Evolutionary conservation across 2,888 invertebrate genomes (phyloP).

Genomic region (Lasiommata megera): DNA sequence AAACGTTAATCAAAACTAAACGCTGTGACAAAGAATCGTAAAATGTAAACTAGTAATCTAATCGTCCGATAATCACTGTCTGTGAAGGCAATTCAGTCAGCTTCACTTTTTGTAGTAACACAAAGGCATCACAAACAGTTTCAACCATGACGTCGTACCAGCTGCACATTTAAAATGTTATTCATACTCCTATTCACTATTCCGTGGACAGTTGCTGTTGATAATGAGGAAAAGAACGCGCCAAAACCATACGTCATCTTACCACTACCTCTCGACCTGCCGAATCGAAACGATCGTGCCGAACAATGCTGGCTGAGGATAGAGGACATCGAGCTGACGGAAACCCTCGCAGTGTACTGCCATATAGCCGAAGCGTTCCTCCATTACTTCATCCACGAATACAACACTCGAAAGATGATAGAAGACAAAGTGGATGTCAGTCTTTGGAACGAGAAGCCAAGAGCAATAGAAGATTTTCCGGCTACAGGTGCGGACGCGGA

Average conservation of each 20-base stretch:
- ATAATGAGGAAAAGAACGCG: slow-evolving; percentile 40
- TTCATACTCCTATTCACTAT: slow-evolving; percentile 41
- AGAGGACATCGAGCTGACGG: slow-evolving; percentile 64
- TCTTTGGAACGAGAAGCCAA: slow-evolving; percentile 60
- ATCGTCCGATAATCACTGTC: slow-evolving; percentile 61
- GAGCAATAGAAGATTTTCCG: slow-evolving; percentile 39
- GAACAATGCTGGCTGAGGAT: slow-evolving; percentile 71
- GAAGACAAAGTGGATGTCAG: slow-evolving; percentile 66
- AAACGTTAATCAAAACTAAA: slow-evolving; percentile 9
- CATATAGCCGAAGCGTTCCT: slow-evolving; percentile 59
- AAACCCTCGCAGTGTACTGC: slow-evolving; percentile 60
- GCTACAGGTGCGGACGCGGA: slow-evolving; percentile 36
- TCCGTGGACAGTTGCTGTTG: slow-evolving; percentile 40
- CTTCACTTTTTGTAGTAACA: slow-evolving; percentile 53
- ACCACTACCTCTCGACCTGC: slow-evolving; percentile 65
- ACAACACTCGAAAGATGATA: slow-evolving; percentile 63
- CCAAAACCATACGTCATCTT: slow-evolving; percentile 46
- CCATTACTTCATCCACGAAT: slow-evolving; percentile 57
- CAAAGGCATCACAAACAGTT: slow-evolving; percentile 59
- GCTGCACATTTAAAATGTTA: slow-evolving; percentile 74
- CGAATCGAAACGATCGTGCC: slow-evolving; percentile 65
- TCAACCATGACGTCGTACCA: slow-evolving; percentile 62
- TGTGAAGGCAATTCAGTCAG: slow-evolving; percentile 57
- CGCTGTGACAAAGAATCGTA: slow-evolving; percentile 29
- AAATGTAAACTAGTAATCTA: slow-evolving; percentile 63